phyloP scores from a whole-genome alignment of 2,113 vertebrate species.

The Ammodytes dubius region DNA sequence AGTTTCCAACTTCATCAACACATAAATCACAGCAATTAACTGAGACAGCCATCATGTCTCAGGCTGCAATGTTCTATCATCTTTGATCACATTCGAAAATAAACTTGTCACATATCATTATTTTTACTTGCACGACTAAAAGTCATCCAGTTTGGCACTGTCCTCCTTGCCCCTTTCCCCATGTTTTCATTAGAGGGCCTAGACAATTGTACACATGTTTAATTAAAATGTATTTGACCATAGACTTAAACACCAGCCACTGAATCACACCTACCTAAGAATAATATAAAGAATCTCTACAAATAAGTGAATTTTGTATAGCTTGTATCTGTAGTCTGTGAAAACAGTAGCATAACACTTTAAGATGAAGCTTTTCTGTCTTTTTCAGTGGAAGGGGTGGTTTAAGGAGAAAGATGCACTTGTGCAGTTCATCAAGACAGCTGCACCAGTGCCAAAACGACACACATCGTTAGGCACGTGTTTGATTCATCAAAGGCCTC shows the following conservation, averaged over 20 bases:
- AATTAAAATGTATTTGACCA: neutral
- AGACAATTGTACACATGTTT: neutral
- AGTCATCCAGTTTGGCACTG: constrained; percentile 21
- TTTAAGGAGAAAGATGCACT: neutral
- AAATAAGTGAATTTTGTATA: neutral
- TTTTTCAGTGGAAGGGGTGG: neutral
- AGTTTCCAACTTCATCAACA: constrained; percentile 46
- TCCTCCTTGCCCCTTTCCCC: neutral
- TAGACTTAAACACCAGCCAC: neutral
- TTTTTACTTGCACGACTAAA: constrained; percentile 43
- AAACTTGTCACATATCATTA: constrained; percentile 26
- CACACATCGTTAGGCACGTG: constrained; percentile 47
- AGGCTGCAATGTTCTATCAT: constrained; percentile 21
- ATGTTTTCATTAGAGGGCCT: neutral
- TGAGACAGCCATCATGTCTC: neutral
- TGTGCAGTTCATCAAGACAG: constrained; percentile 9
- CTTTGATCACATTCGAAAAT: constrained; percentile 47
- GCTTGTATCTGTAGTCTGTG: neutral
- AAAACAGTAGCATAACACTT: neutral
- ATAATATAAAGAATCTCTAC: neutral
- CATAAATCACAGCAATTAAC: constrained; percentile 19
- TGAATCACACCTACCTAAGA: neutral
- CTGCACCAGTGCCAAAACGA: constrained; percentile 37
- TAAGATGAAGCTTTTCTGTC: neutral
- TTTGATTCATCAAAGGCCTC: constrained; percentile 52